Base-by-base conservation (phyloP, 1,140 invertebrate species). In the Microplitis mediator region DNA sequence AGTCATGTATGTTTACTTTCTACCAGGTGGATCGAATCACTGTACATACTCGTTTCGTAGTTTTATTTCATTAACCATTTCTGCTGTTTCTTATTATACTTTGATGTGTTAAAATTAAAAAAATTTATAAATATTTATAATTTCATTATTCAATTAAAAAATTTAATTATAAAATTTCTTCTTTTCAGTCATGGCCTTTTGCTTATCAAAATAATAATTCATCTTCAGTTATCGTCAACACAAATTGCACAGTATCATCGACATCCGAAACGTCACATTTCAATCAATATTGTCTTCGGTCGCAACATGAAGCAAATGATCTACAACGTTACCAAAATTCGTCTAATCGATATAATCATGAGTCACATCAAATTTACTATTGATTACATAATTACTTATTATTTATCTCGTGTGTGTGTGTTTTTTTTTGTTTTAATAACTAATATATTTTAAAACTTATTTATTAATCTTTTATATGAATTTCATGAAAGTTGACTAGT, bases 171-270 rank as follows among this genome's bases (percentile, higher is more conserved):
- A n/a, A 16, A 14, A 52, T 52, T 61, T 73, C 58, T 60, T 69
- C 65, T 60, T 80, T 78, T 34, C 76, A 85, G 84, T 85, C 84
- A 1, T 85, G 84, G 84, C 84, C 84, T 4, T 85, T 85, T 62
- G 79, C 84, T 39, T 77, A 85, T 65, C 84, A 85, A 77, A 65
- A 35, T 14, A 74, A 69, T 35, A 61, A 75, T 4, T 73, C 74
- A 23, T 63, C 76, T 32, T 75, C 83, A n/a, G 77, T 83, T 69
- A 69, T 83, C 67, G 74, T 79, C 73, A 86, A 79, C 69, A 84
- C 79, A 76, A 81, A 76, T 78, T 85, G 82, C 62, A 75, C 73
- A 51, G 76, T 84, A 13, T 81, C 83, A 60, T 83, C 82, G n/a
- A 77, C 81, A 50, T 80, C 81, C 4, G 72, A 70, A 54, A 14